These are phyloP conservation scores for Sesia apiformis DNA, from an alignment of 2,888 invertebrate species.

Conservation along the genomic window DNA sequence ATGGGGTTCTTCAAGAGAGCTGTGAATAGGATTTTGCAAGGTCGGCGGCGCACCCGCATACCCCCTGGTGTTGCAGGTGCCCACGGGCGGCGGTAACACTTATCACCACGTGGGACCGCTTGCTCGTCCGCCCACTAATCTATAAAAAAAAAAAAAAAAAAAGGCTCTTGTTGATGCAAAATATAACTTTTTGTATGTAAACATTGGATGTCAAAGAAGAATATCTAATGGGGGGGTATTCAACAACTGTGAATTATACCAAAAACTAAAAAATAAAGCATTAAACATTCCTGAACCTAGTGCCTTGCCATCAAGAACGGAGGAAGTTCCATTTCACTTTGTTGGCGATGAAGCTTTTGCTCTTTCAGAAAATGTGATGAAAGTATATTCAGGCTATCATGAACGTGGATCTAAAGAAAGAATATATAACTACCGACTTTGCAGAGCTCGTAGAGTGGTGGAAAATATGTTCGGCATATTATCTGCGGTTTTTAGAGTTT, in stretches of 20 bases:
- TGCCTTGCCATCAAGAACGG: conserved; percentile 5
- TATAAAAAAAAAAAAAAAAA: too few relatives aligned
- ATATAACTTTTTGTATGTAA: conserved; percentile 6
- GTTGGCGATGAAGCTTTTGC: conserved; percentile 6
- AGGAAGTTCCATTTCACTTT: conserved; percentile 7
- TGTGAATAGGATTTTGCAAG: too few relatives aligned
- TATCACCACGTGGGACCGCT: too few relatives aligned
- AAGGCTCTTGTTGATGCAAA: conserved; percentile 8
- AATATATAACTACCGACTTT: conserved; percentile 7
- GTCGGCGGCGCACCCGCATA: too few relatives aligned
- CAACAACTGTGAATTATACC: conserved; percentile 1
- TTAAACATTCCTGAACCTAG: conserved; percentile 3
- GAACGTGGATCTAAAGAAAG: conserved; percentile 2
- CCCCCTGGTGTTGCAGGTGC: too few relatives aligned
- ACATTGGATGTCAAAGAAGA: conserved; percentile 7
- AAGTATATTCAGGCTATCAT: conserved; percentile 5
- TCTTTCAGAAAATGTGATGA: conserved; percentile 10
- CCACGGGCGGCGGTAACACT: too few relatives aligned
- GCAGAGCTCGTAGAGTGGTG: conserved; percentile 8
- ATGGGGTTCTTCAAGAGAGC: too few relatives aligned
- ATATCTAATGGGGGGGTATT: conserved; percentile 7
- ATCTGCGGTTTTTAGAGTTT: conserved; percentile 7
- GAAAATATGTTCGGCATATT: conserved; percentile 12
- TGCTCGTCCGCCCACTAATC: too few relatives aligned
- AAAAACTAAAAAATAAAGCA: conserved; percentile 3